These are phyloP conservation scores for Amphimedon queenslandica DNA, from an alignment of 37 sponge, comb jelly and placozoan species.

Conservation along the genomic window DNA sequence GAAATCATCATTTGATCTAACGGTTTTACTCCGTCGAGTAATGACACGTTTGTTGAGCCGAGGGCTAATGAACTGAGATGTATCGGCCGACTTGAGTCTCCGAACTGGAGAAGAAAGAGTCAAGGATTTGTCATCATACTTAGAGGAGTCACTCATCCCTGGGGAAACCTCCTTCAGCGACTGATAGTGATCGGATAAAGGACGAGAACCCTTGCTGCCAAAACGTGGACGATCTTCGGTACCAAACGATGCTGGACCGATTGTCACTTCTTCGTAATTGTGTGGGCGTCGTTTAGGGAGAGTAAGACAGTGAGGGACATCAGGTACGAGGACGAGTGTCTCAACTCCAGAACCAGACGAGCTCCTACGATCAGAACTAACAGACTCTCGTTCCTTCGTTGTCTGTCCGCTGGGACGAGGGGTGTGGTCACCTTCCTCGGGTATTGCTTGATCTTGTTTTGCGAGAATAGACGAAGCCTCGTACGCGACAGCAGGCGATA, in stretches of 20 bases:
- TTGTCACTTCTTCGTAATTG: conserved; percentile 14
- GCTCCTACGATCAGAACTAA: neutral
- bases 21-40: conserved; percentile 18
- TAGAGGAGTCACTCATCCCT: neutral
- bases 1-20: conserved; percentile 24
- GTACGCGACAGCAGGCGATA: conserved; percentile 9
- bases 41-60: conserved; percentile 39
- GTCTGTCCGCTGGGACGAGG: neutral
- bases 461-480: neutral
- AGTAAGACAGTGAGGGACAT: neutral
- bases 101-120: neutral
- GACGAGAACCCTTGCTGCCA: neutral
- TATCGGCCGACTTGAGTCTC: neutral
- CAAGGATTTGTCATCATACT: neutral
- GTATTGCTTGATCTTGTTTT: conserved; percentile 15
- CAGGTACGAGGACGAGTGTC: neutral
- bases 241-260: too few species aligned
- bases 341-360: neutral
- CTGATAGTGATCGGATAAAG: neutral
- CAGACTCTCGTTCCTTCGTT: neutral
- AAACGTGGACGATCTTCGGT: neutral
- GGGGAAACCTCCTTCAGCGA: neutral
- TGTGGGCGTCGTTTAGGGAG: neutral
- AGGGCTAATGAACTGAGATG: conserved; percentile 8
- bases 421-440: conserved; percentile 9